phyloP scores from a whole-genome alignment of 2,888 invertebrate genomes.

The Neoitamus cyanurus region DNA sequence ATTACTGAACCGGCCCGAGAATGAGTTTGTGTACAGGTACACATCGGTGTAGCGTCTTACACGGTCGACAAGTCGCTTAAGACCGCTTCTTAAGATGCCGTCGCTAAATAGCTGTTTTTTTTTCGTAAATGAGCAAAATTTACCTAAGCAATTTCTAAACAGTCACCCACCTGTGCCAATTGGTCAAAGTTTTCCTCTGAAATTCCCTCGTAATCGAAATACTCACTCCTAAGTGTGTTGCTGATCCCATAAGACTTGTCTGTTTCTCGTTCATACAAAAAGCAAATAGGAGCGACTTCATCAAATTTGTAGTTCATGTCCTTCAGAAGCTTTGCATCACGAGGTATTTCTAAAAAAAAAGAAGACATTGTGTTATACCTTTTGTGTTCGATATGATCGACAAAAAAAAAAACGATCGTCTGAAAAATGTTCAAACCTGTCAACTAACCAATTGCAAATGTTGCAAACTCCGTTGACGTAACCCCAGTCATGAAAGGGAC shows the following conservation, averaged over 20 bases:
- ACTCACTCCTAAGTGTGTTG: constrained; percentile 66
- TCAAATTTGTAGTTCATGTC: constrained; percentile 73
- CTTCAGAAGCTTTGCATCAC: constrained; percentile 68
- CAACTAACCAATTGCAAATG: constrained; percentile 1
- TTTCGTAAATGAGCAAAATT: background rate
- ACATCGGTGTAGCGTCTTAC: constrained; percentile 71
- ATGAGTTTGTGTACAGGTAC: constrained; percentile 73
- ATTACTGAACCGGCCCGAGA: constrained; percentile 72
- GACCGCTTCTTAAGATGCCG: constrained; percentile 69
- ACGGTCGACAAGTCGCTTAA: constrained; percentile 72
- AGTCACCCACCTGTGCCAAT: constrained; percentile 52
- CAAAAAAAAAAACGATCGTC: background rate
- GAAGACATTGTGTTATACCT: too few species aligned
- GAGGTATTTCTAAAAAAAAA: constrained; percentile 65
- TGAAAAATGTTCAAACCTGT: constrained; percentile 57
- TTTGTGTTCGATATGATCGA: too few species aligned
- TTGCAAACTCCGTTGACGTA: constrained; percentile 6
- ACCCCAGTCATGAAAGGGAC: constrained; percentile 22
- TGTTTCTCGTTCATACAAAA: constrained; percentile 71
- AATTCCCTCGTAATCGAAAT: constrained; percentile 58
- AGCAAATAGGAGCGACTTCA: constrained; percentile 73
- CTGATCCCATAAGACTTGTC: constrained; percentile 69
- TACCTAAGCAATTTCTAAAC: background rate
- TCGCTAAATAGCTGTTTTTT: constrained; percentile 70
- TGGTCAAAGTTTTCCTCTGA: constrained; percentile 58